Conservation (phyloP, 2,113 vertebrate genomes). For the Probosciger aterrimus region DNA sequence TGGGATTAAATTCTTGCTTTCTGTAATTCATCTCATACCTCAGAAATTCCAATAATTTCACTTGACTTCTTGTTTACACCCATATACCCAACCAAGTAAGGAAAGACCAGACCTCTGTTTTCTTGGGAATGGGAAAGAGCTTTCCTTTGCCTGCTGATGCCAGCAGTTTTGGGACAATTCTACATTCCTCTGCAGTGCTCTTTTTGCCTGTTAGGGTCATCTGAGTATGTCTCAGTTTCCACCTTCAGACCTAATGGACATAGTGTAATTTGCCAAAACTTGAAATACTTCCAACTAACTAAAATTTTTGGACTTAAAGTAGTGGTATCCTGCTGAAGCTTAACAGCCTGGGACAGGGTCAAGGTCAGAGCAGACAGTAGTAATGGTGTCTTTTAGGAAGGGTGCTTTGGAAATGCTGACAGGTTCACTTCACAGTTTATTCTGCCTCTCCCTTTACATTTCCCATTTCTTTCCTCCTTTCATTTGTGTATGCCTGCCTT, state of each 20-base stretch:
- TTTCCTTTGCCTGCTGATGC: not conserved
- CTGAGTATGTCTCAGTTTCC: not conserved
- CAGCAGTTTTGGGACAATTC: not conserved
- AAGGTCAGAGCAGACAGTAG: not conserved
- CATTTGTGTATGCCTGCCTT: not conserved
- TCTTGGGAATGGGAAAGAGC: not conserved
- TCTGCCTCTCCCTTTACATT: not conserved
- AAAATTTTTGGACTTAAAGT: not conserved
- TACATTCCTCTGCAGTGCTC: not conserved
- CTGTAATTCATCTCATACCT: not conserved
- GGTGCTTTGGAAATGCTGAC: not conserved
- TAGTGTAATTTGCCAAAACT: not conserved
- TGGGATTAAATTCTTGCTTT: not conserved
- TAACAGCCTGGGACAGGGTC: not conserved
- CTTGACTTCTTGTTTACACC: not conserved
- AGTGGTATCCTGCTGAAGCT: not conserved
- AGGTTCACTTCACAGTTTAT: not conserved
- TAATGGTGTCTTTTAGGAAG: not conserved
- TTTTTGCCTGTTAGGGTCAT: not conserved
- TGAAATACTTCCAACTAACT: not conserved
- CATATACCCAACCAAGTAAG: not conserved
- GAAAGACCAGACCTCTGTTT: not conserved
- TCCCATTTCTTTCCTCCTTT: not conserved
- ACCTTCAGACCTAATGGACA: not conserved
- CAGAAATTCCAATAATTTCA: not conserved